Conservation (phyloP, 2,888 invertebrate genomes). For the Yponomeuta evonymella region DNA sequence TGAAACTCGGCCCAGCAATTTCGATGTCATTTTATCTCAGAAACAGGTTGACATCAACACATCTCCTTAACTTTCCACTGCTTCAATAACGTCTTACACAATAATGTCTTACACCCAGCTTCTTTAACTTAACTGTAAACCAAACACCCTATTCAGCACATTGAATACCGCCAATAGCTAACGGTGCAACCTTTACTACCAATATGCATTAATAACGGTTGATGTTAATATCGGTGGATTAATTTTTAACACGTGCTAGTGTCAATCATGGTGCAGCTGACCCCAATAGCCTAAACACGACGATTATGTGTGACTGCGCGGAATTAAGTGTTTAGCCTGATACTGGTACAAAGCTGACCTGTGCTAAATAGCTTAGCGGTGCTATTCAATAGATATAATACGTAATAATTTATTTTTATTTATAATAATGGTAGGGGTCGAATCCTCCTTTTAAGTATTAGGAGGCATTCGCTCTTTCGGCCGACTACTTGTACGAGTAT, state of each 20-base stretch:
- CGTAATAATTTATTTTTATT: no score
- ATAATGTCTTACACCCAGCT: neutral
- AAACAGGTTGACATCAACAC: no score
- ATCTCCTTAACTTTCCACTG: neutral
- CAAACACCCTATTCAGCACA: neutral
- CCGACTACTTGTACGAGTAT: no score
- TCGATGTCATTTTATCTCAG: no score
- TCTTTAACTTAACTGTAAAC: neutral
- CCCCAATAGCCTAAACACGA: slow-evolving; percentile 2
- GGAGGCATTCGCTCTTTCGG: no score
- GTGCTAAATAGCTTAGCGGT: no score
- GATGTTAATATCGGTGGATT: slow-evolving; percentile 10
- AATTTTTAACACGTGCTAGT: slow-evolving; percentile 10
- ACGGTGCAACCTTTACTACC: slow-evolving; percentile 9
- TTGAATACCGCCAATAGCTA: neutral
- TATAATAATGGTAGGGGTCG: no score
- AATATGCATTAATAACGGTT: slow-evolving; percentile 11
- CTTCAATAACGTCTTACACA: neutral
- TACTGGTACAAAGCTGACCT: no score
- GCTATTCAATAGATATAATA: no score
- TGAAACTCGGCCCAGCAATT: no score
- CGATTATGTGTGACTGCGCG: neutral
- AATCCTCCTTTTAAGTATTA: no score
- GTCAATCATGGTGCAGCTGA: neutral
- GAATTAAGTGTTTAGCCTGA: neutral